Conservation (phyloP, 2,113 vertebrate genomes). For the Microtus montanus region DNA sequence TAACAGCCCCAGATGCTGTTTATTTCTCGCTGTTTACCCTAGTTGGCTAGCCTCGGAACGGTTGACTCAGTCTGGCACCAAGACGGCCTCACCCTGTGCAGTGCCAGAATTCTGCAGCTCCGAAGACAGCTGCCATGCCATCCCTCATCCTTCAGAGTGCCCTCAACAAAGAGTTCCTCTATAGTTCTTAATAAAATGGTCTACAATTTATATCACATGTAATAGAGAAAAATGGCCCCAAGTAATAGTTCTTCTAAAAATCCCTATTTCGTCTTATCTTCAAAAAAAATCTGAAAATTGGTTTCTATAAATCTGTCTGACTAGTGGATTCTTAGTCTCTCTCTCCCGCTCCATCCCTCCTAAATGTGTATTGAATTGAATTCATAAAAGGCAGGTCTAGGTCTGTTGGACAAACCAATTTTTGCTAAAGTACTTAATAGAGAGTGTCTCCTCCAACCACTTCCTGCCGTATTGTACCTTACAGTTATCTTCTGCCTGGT, state of each 20-base stretch:
- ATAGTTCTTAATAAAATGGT: conserved; percentile 41
- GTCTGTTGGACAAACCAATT: neutral
- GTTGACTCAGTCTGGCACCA: neutral
- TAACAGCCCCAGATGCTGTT: neutral
- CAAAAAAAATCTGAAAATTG: conserved; percentile 8
- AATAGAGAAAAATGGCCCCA: neutral
- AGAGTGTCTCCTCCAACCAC: neutral
- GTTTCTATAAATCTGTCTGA: neutral
- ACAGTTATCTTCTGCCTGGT: neutral
- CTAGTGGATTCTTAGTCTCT: neutral
- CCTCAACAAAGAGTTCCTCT: conserved; percentile 32
- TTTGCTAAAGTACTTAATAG: conserved; percentile 39
- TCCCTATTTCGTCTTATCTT: neutral
- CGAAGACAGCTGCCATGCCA: neutral
- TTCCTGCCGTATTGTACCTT: conserved; percentile 24
- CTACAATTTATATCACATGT: neutral
- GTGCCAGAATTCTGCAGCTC: neutral
- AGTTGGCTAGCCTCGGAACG: neutral
- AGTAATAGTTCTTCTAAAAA: neutral
- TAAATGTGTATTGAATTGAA: conserved; percentile 18
- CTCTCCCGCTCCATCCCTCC: neutral
- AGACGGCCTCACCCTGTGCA: neutral
- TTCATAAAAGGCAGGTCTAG: neutral
- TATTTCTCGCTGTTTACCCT: conserved; percentile 45
- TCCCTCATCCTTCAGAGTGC: neutral